Evolutionary conservation across 2,797 vertebrate genomes (phyloP), one percentile per base, ranked within the genome.

Genomic region (Loriculus beryllinus): DNA sequence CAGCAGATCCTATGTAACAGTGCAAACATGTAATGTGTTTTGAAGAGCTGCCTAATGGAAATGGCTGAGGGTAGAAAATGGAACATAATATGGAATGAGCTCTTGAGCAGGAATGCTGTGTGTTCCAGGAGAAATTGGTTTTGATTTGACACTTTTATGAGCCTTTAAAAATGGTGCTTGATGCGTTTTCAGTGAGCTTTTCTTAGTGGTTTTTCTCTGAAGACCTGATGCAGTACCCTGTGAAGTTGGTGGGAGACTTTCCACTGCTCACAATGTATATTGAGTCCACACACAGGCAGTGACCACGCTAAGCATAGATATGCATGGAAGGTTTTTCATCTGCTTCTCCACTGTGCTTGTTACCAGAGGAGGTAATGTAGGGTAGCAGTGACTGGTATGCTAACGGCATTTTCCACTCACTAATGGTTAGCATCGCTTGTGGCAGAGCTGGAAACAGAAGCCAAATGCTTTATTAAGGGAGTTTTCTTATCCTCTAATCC

Each of bases 121-220:
- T 96, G 85, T 92, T 82, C 86, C 77, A 64, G 86, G 92, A 91
- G 79, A 96, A 96, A 95, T 92, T 95, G 90, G 6, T 93, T 96
- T 97, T 95, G 92, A 92, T 95, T 95, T 95, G 95, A 95, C 86
- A 96, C 68, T 96, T 96, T 96, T 93, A 93, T 72, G 84, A 95
- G 86, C 81, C 88, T 95, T 95, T 94, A 92, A 92, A 95, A 94
- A 89, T 69, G 60, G 62, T 62, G 67, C 83, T 96, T 70, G 70
- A 68, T 92, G 86, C 67, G 49, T 92, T 95, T 96, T 71, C 84
- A 87, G 79, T 80, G 82, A 91, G 84, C 86, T 93, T 88, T 71
- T 86, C 90, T 42, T 85, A 89, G 91, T 80, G 83, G 26, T 78
- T 95, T 95, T 86, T 63, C 83, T 90, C 92, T 93, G 84, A 93